phyloP scores from a whole-genome alignment of 1,140 invertebrate genomes.

The Penaeus japonicus region DNA sequence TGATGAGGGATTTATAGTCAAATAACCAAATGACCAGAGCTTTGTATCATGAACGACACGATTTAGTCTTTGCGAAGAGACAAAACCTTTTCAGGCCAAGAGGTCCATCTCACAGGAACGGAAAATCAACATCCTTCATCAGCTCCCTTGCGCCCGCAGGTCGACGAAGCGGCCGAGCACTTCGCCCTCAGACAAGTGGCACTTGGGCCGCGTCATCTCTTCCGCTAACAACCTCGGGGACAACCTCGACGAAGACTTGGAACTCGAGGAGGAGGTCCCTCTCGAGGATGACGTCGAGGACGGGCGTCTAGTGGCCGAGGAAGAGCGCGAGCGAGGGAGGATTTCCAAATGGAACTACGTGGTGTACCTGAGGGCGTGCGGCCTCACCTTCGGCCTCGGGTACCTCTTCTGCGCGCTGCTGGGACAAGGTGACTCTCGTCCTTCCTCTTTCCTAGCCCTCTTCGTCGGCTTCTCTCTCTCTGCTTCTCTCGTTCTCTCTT shows the following conservation, averaged over 20 bases:
- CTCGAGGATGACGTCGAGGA: conserved; percentile 55
- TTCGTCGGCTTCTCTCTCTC: background rate
- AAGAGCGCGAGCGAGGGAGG: conserved; percentile 72
- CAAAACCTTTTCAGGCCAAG: too few species aligned
- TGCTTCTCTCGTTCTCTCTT: background rate
- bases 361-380: conserved; percentile 73
- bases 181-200: conserved; percentile 51
- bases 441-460: too few species aligned
- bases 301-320: conserved; percentile 65
- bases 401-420: conserved; percentile 67
- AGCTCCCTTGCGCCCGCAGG: background rate
- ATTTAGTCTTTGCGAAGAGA: too few species aligned
- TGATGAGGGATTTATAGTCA: too few species aligned
- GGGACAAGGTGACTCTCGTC: conserved; percentile 58
- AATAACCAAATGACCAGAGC: too few species aligned
- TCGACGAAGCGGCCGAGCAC: conserved; percentile 27
- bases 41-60: too few species aligned
- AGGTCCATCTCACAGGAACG: background rate
- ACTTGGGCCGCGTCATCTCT: conserved; percentile 18
- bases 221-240: conserved; percentile 65
- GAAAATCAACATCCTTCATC: background rate
- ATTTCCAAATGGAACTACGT: conserved; percentile 72
- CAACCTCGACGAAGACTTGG: conserved; percentile 65
- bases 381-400: conserved; percentile 66
- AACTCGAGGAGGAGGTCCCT: conserved; percentile 60